Evolutionary conservation across 2,797 vertebrate species (phyloP), one percentile per base, ranked within the genome.

Genomic region (Toxotes lorentzi): DNA sequence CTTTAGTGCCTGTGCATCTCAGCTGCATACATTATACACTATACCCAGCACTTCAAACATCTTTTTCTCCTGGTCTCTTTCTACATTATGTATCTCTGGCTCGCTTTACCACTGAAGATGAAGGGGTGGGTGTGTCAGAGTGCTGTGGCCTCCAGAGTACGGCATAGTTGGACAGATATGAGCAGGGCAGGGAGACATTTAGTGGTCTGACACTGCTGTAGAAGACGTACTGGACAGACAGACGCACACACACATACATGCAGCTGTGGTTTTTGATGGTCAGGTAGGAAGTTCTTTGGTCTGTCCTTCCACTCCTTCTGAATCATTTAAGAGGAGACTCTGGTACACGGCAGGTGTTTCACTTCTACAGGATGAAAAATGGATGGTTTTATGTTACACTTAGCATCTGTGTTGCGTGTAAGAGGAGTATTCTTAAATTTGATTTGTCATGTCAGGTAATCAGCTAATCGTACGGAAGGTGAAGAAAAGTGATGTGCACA

Each of bases 321-420:
- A 93, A 93, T 92, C 70, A 89, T 90, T 93, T 56, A 91, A 24
- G 50, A 84, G 67, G 67, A 84, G 61, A 64, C 76, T 58, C 32
- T 41, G 66, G 66, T 56, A n/a, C 73, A 62, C 83, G 88, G 82
- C 57, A 83, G 88, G 73, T 82, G 76, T 88, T 92, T 82, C 48
- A 73, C 73, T 79, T 70, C 70, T 54, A 21, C 21, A 30, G 32
- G 32, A 86, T 92, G 34, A 89, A 89, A 89, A 89, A 91, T 80
- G 56, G 43, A 90, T 91, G 70, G 32, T 81, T 80, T 88, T n/a
- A 51, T 63, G 70, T 89, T 70, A 79, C 75, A 72, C 45, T 74
- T 53, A 9, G 19, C 35, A 34, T 67, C 8, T 64, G 58, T 53
- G 62, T 78, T 61, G 23, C 56, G 61, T 41, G n/a, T 53, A 30